Conservation (phyloP, 92 coral and sea anemone species). For the Nematostella vectensis region DNA sequence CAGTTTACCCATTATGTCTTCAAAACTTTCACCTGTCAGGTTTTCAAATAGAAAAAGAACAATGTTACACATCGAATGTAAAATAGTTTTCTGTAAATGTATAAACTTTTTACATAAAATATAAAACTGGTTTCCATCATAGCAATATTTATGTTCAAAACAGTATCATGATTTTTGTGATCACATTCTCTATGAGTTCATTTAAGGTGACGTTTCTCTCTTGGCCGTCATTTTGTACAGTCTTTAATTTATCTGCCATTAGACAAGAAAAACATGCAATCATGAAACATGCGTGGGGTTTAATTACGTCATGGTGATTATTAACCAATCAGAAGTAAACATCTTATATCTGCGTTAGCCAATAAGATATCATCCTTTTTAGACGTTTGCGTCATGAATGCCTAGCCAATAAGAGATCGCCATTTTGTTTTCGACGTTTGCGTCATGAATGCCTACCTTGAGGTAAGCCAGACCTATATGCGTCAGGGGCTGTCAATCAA, state of each 20-base stretch:
- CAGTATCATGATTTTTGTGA: slow-evolving; percentile 56
- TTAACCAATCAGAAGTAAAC: too few species aligned
- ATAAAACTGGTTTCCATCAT: too few species aligned
- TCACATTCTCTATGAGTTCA: slow-evolving; percentile 51
- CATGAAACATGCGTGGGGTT: neutral
- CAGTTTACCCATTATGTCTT: slow-evolving; percentile 27
- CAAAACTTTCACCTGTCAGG: slow-evolving; percentile 38
- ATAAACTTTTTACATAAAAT: too few species aligned
- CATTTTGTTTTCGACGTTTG: too few species aligned
- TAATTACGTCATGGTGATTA: too few species aligned
- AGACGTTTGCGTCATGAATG: too few species aligned
- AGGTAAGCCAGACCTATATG: slow-evolving; percentile 34
- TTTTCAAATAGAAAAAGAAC: slow-evolving; percentile 8
- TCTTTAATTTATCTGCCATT: slow-evolving; percentile 21
- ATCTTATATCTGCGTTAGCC: too few species aligned
- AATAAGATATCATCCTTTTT: too few species aligned
- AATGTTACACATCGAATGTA: neutral
- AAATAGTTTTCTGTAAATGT: slow-evolving; percentile 2
- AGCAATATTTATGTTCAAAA: too few species aligned
- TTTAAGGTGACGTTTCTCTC: slow-evolving; percentile 13
- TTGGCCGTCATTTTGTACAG: slow-evolving; percentile 6
- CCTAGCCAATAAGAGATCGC: too few species aligned
- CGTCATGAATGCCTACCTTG: slow-evolving; percentile 20
- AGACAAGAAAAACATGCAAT: slow-evolving; percentile 13
- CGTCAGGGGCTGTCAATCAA: slow-evolving; percentile 1